Base-by-base conservation (phyloP, 2,113 vertebrate species). In the Rhipidura dahli region DNA sequence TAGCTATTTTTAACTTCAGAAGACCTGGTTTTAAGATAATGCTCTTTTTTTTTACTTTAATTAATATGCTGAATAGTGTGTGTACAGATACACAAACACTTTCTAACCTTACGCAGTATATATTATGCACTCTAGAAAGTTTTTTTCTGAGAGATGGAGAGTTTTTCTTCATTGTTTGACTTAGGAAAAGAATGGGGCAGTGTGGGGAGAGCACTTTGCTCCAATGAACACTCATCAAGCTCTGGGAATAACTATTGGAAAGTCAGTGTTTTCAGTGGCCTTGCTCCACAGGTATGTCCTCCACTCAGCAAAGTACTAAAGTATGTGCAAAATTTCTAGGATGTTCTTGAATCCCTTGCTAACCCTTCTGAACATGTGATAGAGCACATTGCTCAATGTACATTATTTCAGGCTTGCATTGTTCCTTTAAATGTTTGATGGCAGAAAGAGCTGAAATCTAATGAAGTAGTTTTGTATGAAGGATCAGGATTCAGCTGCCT, bases 1-100 rank as follows among this genome's bases (percentile, higher is more conserved):
- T 75, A 83, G 68, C 40, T 87, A 30, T 81, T 96, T 95, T 72
- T 75, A 73, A 91, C 88, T 88, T 83, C 27, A 94, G 68, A 83
- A 91, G 83, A 64, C 70, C 65, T 57, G 71, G 42, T 80, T 94
- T 71, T 40, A 92, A 87, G 40, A 73, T 80, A 81, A 77, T 31
- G 18, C n/a, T 88, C 35, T 56, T 53, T 88, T 84, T 59, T n/a
- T 30, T 90, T 66, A 15, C 68, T 53, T 53, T 45, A 53, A 39
- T 85, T 50, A 77, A 28, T 51, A 15, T 66, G 47, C 42, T 94
- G 50, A 78, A 39, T 50, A 61, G 15, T 9, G 17, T 13, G 5
- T 51, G 23, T n/a, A 42, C 15, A 24, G 49, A 21, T 16, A 45
- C 8, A 24, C 33, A 64, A 27, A 50, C 39, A 15, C 28, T 59